Evolutionary conservation across 2,888 invertebrate species (phyloP), one percentile per base, ranked within the genome.

Genomic region (Heliconius aoede): DNA sequence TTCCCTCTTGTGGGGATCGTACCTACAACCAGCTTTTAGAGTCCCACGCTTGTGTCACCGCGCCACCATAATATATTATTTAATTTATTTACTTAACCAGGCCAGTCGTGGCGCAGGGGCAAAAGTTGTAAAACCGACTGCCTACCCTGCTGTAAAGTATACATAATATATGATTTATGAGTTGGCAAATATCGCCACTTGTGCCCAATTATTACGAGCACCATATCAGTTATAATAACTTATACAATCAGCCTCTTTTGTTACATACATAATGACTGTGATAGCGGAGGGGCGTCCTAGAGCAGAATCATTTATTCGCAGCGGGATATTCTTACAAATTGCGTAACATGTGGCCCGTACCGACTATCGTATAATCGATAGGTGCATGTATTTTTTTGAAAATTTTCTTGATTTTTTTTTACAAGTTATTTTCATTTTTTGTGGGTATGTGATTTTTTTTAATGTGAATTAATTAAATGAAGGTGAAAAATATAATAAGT

Each of bases 241-340:
- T 86, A 84, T 84, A 89, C 90, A 91, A 93, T 93, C 91, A 93
- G 89, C 88, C 88, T 85, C 89, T 84, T 89, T 92, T 92, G 92
- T 92, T 91, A 84, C 83, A 84, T 87, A 88, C 64, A 11, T 87
- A 89, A 90, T 91, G 87, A 90, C 89, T 89, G 86, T 83, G 84
- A 86, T 86, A 86, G 84, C 77, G 83, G 78, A 87, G 90, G 92
- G 93, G 93, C 90, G 92, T 86, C 85, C 82, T 85, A 80, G 84
- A 80, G 77, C 77, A 78, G 78, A 85, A 90, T 92, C 90, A 92
- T 92, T 89, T 89, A 91, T 91, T 86, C 89, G 71, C 94, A 92
- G 93, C 92, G 91, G 94, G 94, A 83, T 91, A 84, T 88, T 85
- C 86, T 87, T 87, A 89, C 93, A 92, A 94, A 94, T 93, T 93